Percentiles rank a stretch among this genome's conserved stretches.
phyloP scores from a whole-genome alignment of 1,140 invertebrate species.

The Drosophila gunungcola region DNA sequence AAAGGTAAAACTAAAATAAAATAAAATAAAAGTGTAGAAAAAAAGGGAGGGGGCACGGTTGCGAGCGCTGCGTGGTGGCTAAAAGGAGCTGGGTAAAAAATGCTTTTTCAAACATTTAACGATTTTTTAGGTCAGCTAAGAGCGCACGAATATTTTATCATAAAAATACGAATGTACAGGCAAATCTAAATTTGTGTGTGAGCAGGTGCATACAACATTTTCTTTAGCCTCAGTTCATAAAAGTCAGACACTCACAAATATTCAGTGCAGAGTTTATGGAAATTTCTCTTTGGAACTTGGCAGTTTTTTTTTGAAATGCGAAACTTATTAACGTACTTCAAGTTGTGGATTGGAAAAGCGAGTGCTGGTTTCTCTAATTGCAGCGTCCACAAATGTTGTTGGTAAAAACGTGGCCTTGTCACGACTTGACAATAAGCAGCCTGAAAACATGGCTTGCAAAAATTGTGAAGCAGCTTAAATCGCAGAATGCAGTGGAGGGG shows the following conservation, averaged over 20 bases:
- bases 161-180: constrained; percentile 68
- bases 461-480: constrained; percentile 57
- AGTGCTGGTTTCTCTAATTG: constrained; percentile 52
- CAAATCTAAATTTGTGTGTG: constrained; percentile 34
- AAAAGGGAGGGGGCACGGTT: not conserved
- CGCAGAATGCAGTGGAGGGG: constrained; percentile 4
- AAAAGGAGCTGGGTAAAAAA: constrained; percentile 24
- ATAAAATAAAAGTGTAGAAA: constrained; percentile 20
- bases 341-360: constrained; percentile 62
- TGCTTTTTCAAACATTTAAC: constrained; percentile 50
- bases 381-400: constrained; percentile 38
- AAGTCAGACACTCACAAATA: constrained; percentile 46
- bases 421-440: constrained; percentile 66
- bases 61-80: constrained; percentile 27
- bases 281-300: constrained; percentile 54
- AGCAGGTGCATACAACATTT: constrained; percentile 12
- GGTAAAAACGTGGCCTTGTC: constrained; percentile 50
- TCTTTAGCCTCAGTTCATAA: constrained; percentile 48
- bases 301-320: constrained; percentile 49
- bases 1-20: constrained; percentile 59
- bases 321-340: constrained; percentile 82
- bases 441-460: constrained; percentile 60
- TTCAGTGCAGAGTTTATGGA: constrained; percentile 48
- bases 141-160: constrained; percentile 77
- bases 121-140: constrained; percentile 73